phyloP scores from a whole-genome alignment of 53 echinoderm and acorn worm species.

The Patiria pectinifera region DNA sequence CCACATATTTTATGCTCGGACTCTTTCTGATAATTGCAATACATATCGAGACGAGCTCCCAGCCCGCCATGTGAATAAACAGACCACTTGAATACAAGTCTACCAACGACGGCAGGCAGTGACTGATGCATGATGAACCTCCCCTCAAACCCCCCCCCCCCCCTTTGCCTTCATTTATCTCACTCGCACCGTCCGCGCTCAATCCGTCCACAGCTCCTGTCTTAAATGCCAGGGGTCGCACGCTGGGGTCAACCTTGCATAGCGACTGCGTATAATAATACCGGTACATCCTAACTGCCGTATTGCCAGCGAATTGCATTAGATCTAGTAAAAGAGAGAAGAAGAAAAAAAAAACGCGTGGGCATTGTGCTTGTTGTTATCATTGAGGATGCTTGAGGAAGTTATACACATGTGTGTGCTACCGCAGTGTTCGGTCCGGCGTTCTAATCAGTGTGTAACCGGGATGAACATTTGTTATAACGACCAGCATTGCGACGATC shows the following conservation, averaged over 20 bases:
- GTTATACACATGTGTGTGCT: background rate
- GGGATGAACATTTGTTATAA: background rate
- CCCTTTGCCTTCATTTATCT: slow-evolving; percentile 11
- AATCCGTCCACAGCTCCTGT: slow-evolving; percentile 19
- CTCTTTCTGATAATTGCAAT: background rate
- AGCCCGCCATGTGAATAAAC: background rate
- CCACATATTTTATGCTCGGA: background rate
- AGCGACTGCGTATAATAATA: slow-evolving; percentile 19
- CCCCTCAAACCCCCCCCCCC: background rate
- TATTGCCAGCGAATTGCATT: slow-evolving; percentile 40
- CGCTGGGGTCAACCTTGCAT: slow-evolving; percentile 50
- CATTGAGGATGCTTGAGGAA: background rate
- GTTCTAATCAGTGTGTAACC: background rate
- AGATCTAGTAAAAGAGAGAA: background rate
- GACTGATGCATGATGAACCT: slow-evolving; percentile 19
- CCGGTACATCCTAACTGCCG: slow-evolving; percentile 4
- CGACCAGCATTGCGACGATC: background rate
- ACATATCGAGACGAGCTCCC: background rate
- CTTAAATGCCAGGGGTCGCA: slow-evolving; percentile 59
- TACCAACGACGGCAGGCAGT: background rate
- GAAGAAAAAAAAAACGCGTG: background rate
- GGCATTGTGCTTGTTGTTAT: background rate
- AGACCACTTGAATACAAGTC: slow-evolving; percentile 17
- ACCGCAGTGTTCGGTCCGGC: background rate
- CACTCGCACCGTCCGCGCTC: slow-evolving; percentile 37